Evolutionary conservation across 2,113 vertebrate species (phyloP), one percentile per base, ranked within the genome.

Genomic region (Aldabrachelys gigantea): DNA sequence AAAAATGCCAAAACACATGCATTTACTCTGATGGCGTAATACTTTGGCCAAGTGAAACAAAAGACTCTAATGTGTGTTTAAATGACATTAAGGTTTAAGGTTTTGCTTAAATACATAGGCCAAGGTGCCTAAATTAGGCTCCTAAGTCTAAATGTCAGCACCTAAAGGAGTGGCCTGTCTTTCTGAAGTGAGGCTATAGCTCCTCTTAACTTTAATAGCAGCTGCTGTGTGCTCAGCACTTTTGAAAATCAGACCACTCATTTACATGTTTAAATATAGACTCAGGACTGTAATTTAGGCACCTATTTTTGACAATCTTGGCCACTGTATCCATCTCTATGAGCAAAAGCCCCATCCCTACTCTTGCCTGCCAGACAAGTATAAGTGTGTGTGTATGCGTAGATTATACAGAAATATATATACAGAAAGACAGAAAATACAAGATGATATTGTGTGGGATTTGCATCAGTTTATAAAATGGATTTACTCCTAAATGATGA

Each of bases 41-140:
- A 22, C 44, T 87, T 94, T 6, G 14, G 54, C 2, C 14, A 21
- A 4, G 14, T 22, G 17, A 88, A 92, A 79, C 2, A 89, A 82
- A 62, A 57, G 1, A 57, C 0, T 1, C 5, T 54, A 8, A 3
- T 87, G 72, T 1, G 4, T 31, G 5, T 21, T 1, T 31, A 85
- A 88, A 1, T 50, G 14, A 89, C 1, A 6, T 41, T 50, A 31
- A 0, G 5, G 0, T 35, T 41, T 44, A 44, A 84, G 5, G 0
- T 35, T 83, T 93, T 84, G 62, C 9, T 59, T 50, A 72, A 82
- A 89, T 0, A 5, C 1, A 44, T 24, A 82, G 13, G 1, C 0
- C 41, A 91, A 82, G 1, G 0, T 65, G 89, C 44, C 84, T 86
- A 86, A 59, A 82, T 53, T 88, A 35, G 8, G 1, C 2, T 91